phyloP scores from a whole-genome alignment of 2,888 invertebrate genomes.

The Drosophila pseudotalamancana region DNA sequence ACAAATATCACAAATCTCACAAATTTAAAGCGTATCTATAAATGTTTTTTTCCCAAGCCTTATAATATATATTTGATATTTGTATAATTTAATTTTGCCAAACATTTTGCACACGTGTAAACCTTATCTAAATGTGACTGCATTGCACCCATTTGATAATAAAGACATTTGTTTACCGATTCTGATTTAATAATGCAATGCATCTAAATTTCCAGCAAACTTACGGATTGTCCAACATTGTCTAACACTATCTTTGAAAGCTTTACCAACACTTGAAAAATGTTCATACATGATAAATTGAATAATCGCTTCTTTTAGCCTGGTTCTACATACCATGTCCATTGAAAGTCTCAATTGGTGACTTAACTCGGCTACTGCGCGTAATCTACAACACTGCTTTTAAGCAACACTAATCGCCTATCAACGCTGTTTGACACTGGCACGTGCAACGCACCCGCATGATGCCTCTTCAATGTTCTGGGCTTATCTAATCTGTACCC shows the following conservation, averaged over 20 bases:
- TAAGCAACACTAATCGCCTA: conserved; percentile 31
- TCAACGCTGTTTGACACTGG: conserved; percentile 59
- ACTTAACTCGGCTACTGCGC: not conserved
- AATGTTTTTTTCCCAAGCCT: conserved; percentile 4
- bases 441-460: conserved; percentile 56
- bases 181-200: too few relatives aligned
- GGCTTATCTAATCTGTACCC: not conserved
- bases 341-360: not conserved
- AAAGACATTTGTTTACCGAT: conserved; percentile 2
- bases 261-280: not conserved
- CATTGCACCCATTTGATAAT: conserved; percentile 17
- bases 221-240: not conserved
- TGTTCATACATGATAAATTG: not conserved
- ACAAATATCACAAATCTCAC: conserved; percentile 5
- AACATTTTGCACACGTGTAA: not conserved
- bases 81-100: not conserved
- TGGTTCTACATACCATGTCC: not conserved
- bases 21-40: not conserved
- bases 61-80: not conserved
- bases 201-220: too few relatives aligned
- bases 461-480: conserved; percentile 1
- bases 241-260: not conserved
- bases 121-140: not conserved
- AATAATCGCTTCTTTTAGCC: too few relatives aligned
- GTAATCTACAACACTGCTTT: conserved; percentile 3